Base-by-base conservation (phyloP, 2,888 invertebrate genomes). In the Orthonychiurus folsomi region DNA sequence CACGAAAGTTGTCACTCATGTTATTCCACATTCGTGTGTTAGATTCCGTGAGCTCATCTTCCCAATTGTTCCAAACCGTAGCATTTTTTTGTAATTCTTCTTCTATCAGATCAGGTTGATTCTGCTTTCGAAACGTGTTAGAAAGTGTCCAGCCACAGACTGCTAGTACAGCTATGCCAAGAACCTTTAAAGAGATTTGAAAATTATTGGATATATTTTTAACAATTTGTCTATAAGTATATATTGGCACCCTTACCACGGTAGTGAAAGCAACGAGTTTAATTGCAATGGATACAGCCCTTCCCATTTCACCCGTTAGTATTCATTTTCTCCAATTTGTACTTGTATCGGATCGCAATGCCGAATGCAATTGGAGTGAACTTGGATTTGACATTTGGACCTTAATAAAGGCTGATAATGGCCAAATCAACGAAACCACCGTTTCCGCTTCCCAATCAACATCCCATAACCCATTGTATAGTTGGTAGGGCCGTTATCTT, bases 61-160 rank as follows among this genome's bases (percentile, higher is more conserved):
- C 37, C 5, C 3, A 20, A 5, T n/a, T 12, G 20, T 27, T 47
- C 20, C 28, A 25, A 18, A 21, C 47, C 18, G 23, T 26, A 15
- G n/a, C 24, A 23, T 20, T 23, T 52, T n/a, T 3, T 48, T 12
- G 15, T 20, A 12, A 5, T n/a, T 9, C 24, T 23, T 52, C 52
- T 20, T 20, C 21, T 12, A 5, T n/a, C 21, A 21, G 9, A 12
- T 20, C 24, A 9, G 52, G 20, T n/a, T 48, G 12, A 52, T 23
- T 27, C 27, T 9, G 56, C 12, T 3, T 26, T 59, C 23, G 3
- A 9, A 59, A 23, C 3, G 59, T 59, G 20, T 50, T 59, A 2
- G 59, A 27, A 5, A 59, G 50, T n/a, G 50, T 50, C 59, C 48
- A 50, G 3, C 59, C 59, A 50, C 59, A 59, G 26, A 59, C 25